A percentile compares a stretch with the other conserved stretches of the same genome.
Conservation (phyloP, 2,797 vertebrate species). For the Rhyacichthys aspro region DNA sequence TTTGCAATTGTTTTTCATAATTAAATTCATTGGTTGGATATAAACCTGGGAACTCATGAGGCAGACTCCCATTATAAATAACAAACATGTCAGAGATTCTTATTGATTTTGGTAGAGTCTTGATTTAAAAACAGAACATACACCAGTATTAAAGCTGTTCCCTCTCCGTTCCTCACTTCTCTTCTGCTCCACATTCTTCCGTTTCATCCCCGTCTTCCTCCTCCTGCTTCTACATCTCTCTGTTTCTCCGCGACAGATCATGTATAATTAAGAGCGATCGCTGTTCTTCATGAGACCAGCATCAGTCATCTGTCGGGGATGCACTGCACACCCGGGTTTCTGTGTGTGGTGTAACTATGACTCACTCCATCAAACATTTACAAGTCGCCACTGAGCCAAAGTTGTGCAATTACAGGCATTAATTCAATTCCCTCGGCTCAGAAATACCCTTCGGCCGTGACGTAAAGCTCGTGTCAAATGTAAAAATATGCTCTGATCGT, state of each 20-base stretch:
- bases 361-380: slow-evolving; percentile 58
- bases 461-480: slow-evolving; percentile 20
- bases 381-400: slow-evolving; percentile 38
- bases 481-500: slow-evolving; percentile 26
- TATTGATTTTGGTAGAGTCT: too few relatives aligned
- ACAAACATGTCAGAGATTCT: too few relatives aligned
- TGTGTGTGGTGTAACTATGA: slow-evolving; percentile 5
- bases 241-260: slow-evolving; percentile 66
- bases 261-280: slow-evolving; percentile 81
- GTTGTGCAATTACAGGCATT: slow-evolving; percentile 51
- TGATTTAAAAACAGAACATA: too few relatives aligned
- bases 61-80: too few relatives aligned
- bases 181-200: slow-evolving; percentile 28
- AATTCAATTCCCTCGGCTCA: slow-evolving; percentile 12
- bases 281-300: slow-evolving; percentile 69
- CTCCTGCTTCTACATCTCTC: neutral
- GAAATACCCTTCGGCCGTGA: slow-evolving; percentile 1
- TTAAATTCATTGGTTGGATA: too few relatives aligned
- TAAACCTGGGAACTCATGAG: too few relatives aligned
- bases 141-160: too few relatives aligned
- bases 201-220: slow-evolving; percentile 25
- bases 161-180: slow-evolving; percentile 15
- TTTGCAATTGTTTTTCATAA: too few relatives aligned
- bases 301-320: slow-evolving; percentile 72
- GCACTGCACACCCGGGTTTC: slow-evolving; percentile 19